phyloP scores from a whole-genome alignment of 2,113 vertebrate genomes.

The Prietella phreatophila region DNA sequence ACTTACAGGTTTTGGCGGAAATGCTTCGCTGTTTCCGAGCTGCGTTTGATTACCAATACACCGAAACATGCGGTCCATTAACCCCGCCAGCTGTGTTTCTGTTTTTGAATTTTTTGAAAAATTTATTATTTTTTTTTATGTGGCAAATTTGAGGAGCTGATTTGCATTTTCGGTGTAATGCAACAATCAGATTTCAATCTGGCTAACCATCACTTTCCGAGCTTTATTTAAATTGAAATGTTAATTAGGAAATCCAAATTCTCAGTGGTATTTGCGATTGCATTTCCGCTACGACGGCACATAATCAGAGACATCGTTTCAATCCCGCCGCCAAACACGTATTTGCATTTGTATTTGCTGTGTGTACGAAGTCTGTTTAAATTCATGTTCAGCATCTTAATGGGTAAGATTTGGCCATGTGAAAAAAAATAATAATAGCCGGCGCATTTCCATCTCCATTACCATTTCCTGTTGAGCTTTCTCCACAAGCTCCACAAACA shows the following conservation, averaged over 20 bases:
- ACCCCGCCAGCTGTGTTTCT: not conserved
- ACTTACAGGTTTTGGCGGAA: not conserved
- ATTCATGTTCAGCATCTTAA: not conserved
- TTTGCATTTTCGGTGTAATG: constrained; percentile 1
- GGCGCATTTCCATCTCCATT: no score
- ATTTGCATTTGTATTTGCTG: not conserved
- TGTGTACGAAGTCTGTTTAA: not conserved
- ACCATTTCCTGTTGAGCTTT: not conserved
- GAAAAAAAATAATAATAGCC: not conserved
- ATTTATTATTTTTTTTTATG: not conserved
- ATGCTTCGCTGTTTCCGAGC: not conserved
- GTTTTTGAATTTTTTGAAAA: no score
- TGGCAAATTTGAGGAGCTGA: not conserved
- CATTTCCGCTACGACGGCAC: not conserved
- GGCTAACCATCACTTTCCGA: not conserved
- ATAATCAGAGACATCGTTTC: not conserved
- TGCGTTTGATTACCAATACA: not conserved
- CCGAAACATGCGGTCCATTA: constrained; percentile 2
- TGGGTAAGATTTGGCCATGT: not conserved
- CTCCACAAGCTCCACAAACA: not conserved
- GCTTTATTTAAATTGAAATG: not conserved
- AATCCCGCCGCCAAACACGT: not conserved
- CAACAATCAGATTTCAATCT: constrained; percentile 25
- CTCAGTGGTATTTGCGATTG: not conserved
- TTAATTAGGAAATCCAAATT: constrained; percentile 16